Conservation (phyloP, 1,140 invertebrate species). For the Coptotermes formosanus region DNA sequence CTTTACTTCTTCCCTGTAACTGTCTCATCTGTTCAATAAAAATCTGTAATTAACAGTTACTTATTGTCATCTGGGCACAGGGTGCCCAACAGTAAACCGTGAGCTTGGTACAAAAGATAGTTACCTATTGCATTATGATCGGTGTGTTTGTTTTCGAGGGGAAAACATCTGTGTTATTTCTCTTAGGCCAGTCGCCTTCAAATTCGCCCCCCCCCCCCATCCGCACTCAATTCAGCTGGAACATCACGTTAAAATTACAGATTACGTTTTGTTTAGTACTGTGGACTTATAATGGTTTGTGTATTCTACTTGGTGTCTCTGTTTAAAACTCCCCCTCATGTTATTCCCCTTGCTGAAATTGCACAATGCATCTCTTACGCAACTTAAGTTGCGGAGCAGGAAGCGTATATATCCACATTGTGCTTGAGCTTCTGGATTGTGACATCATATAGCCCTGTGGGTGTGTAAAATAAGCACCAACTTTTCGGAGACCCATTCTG, state of each 20-base stretch:
- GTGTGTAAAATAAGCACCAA: no score
- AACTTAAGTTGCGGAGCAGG: no score
- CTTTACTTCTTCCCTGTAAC: no score
- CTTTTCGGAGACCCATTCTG: no score
- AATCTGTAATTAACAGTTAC: no score
- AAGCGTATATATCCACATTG: no score
- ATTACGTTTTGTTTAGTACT: slow-evolving; percentile 1
- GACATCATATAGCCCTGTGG: no score
- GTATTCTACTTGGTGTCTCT: neutral
- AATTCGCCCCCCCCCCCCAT: neutral
- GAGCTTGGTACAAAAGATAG: neutral
- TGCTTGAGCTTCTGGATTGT: no score
- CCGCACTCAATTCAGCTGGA: neutral
- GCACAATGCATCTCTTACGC: no score
- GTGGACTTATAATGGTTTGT: slow-evolving; percentile 6
- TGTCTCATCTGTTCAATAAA: no score
- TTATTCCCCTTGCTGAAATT: neutral
- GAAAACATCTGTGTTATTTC: neutral
- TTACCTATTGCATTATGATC: neutral
- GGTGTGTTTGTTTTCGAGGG: neutral
- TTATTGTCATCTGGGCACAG: no score
- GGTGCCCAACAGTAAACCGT: neutral
- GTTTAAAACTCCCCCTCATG: neutral
- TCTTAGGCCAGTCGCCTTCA: neutral
- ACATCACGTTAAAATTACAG: neutral